These are phyloP conservation scores for Dasypogon diadema DNA, from an alignment of 2,888 invertebrate species.

Conservation along the genomic window DNA sequence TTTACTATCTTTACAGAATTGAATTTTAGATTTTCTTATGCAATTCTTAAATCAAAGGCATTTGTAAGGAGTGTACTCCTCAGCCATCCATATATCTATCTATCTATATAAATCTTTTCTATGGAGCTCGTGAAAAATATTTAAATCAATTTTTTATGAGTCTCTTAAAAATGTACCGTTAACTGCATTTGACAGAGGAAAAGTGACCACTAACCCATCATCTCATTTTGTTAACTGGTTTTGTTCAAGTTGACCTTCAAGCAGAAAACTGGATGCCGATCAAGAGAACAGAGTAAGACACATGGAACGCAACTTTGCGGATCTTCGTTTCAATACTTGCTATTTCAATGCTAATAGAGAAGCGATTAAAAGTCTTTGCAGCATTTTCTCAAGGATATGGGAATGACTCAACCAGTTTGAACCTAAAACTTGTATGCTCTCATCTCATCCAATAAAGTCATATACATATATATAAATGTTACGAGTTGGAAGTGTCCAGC, in stretches of 20 bases:
- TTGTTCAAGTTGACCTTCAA: conserved; percentile 46
- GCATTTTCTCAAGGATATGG: conserved; percentile 39
- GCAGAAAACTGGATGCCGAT: conserved; percentile 44
- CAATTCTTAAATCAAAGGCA: neutral
- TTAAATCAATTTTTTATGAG: conserved; percentile 29
- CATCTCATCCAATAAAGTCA: neutral
- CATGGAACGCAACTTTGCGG: conserved; percentile 41
- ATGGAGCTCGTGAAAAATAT: conserved; percentile 33
- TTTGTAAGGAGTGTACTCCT: neutral
- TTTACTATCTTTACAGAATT: neutral
- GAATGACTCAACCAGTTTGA: conserved; percentile 33
- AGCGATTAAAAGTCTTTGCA: conserved; percentile 43
- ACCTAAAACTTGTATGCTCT: conserved; percentile 1
- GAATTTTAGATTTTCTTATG: neutral
- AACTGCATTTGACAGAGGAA: conserved; percentile 50
- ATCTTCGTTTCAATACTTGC: conserved; percentile 34
- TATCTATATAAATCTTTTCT: conserved; percentile 3
- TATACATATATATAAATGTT: neutral
- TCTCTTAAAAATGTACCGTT: conserved; percentile 31
- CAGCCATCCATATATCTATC: neutral
- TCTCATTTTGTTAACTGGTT: conserved; percentile 41
- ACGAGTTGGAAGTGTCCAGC: conserved; percentile 2
- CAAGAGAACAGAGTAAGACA: conserved; percentile 42
- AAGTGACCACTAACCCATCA: conserved; percentile 47
- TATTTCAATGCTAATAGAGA: conserved; percentile 47